Evolutionary conservation across 2,797 vertebrate species (phyloP).

Genomic region (Pangasius krempfi): DNA sequence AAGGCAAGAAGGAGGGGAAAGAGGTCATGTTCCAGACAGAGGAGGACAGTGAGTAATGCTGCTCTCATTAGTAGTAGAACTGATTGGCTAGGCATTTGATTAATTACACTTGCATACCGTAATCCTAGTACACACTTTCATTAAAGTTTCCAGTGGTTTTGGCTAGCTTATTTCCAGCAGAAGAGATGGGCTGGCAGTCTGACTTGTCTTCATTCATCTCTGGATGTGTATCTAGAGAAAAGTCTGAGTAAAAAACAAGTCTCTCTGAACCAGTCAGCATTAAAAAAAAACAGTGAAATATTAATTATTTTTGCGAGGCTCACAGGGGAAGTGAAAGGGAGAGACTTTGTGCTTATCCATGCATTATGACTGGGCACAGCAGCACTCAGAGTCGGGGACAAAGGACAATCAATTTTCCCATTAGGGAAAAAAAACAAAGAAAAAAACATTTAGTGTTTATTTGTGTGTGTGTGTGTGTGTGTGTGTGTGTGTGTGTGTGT

Average conservation of each 20-base stretch:
- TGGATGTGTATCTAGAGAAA: slow-evolving; percentile 16
- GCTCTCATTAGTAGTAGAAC: not conserved
- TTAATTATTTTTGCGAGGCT: slow-evolving; percentile 61
- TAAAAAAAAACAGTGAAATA: slow-evolving; percentile 64
- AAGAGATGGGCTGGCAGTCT: slow-evolving; percentile 8
- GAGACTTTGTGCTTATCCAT: slow-evolving; percentile 63
- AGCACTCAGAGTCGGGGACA: slow-evolving; percentile 39
- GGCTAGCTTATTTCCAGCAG: not conserved
- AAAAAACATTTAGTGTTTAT: slow-evolving; percentile 46
- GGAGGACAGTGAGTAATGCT: slow-evolving; percentile 87
- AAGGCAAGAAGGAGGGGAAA: slow-evolving; percentile 93
- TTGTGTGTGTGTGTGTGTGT: slow-evolving; percentile 16
- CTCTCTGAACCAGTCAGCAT: slow-evolving; percentile 51
- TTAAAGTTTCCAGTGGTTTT: slow-evolving; percentile 34
- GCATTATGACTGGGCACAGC: slow-evolving; percentile 58
- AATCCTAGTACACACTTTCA: not conserved
- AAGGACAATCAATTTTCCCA: slow-evolving; percentile 65
- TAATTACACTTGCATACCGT: slow-evolving; percentile 10
- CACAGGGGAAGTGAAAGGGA: slow-evolving; percentile 50
- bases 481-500: slow-evolving; percentile 38
- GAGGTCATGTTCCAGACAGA: slow-evolving; percentile 93
- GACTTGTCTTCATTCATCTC: slow-evolving; percentile 32
- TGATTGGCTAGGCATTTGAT: slow-evolving; percentile 14
- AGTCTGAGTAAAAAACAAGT: not conserved
- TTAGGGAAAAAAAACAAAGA: slow-evolving; percentile 48